phyloP scores from a whole-genome alignment of 2,888 invertebrate genomes.

The Mystacides longicornis region DNA sequence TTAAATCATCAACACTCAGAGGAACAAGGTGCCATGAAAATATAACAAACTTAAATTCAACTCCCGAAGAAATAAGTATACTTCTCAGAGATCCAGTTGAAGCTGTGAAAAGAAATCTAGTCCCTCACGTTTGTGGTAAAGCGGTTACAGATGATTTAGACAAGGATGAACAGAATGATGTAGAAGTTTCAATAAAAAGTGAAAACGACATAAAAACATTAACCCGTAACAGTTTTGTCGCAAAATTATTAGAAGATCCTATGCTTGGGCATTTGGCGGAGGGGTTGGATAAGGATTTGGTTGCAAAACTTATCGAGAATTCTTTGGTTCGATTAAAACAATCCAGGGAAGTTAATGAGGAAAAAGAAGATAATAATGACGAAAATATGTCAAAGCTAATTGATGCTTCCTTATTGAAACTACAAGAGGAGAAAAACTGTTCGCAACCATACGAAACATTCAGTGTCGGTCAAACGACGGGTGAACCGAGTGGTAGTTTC shows the following conservation, averaged over 20 bases:
- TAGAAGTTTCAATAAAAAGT: conserved; percentile 24
- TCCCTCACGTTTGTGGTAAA: conserved; percentile 72
- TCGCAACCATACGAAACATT: conserved; percentile 8
- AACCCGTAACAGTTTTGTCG: conserved; percentile 45
- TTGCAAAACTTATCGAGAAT: conserved; percentile 59
- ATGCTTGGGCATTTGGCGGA: conserved; percentile 56
- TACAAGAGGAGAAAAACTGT: conserved; percentile 35
- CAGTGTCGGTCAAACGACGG: conserved; percentile 32
- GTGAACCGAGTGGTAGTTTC: conserved; percentile 7
- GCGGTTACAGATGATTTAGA: conserved; percentile 36
- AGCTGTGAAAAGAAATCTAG: conserved; percentile 65
- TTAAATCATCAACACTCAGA: conserved; percentile 15
- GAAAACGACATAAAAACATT: conserved; percentile 29
- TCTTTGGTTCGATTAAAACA: conserved; percentile 53
- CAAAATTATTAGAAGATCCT: conserved; percentile 56
- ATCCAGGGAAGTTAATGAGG: conserved; percentile 33
- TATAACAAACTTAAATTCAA: conserved; percentile 24
- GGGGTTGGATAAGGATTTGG: conserved; percentile 53
- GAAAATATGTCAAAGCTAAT: conserved; percentile 40
- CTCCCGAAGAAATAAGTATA: conserved; percentile 43
- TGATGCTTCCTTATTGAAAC: conserved; percentile 35
- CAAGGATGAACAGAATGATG: conserved; percentile 25
- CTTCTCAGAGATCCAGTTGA: conserved; percentile 66
- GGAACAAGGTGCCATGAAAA: conserved; percentile 25
- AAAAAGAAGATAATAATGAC: conserved; percentile 39